These are phyloP conservation scores for Perithous albicinctus DNA, from an alignment of 2,888 invertebrate genomes.

Conservation along the genomic window DNA sequence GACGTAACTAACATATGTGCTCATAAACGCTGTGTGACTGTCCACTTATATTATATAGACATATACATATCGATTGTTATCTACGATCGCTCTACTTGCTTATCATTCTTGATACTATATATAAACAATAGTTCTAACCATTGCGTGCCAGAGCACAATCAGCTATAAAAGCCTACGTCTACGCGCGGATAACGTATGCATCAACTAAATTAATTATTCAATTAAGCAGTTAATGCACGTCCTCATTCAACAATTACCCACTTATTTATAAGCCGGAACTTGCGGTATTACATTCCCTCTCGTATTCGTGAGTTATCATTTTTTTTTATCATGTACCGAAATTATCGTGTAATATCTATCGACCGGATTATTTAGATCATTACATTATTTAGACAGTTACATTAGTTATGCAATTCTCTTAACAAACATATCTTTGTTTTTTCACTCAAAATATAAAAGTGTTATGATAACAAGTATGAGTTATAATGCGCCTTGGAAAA, in stretches of 20 bases:
- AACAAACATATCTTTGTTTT: too few species aligned
- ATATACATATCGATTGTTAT: slow-evolving; percentile 38
- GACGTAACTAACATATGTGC: slow-evolving; percentile 24
- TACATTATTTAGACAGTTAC: too few species aligned
- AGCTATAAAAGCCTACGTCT: neutral
- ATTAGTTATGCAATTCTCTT: too few species aligned
- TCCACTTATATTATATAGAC: neutral
- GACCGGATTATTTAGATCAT: too few species aligned
- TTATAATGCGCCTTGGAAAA: slow-evolving; percentile 11
- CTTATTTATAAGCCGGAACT: slow-evolving; percentile 42
- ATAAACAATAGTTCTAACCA: neutral
- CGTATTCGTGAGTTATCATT: neutral
- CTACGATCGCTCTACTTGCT: slow-evolving; percentile 27
- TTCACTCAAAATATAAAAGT: too few species aligned
- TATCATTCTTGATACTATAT: neutral
- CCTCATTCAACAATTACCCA: slow-evolving; percentile 63
- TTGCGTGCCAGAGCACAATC: neutral
- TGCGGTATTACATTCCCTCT: neutral
- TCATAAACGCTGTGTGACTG: slow-evolving; percentile 13
- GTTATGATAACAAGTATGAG: slow-evolving; percentile 5
- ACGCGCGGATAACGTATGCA: slow-evolving; percentile 22
- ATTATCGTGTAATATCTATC: neutral
- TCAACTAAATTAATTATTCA: slow-evolving; percentile 54
- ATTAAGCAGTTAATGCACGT: slow-evolving; percentile 59
- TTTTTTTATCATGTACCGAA: neutral